Evolutionary conservation across 92 coral and sea anemone genomes (phyloP).

Genomic region (Muricea muricata): DNA sequence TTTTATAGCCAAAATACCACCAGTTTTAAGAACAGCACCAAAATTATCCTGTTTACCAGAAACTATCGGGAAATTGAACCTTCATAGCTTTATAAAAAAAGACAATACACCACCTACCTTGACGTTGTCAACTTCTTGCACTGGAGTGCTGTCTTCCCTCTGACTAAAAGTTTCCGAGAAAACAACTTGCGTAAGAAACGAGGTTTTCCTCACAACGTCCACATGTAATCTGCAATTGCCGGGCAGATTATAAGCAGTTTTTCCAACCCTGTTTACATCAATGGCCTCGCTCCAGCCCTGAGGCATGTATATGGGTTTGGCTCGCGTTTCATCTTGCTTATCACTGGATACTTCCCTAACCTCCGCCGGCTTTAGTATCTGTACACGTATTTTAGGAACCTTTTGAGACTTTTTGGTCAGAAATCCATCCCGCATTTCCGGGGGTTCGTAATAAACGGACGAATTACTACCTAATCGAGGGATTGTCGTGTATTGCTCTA

Average conservation of each 20-base stretch:
- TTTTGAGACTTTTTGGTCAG: conserved; percentile 78
- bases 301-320: conserved; percentile 78
- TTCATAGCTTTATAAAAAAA: no score
- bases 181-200: conserved; percentile 32
- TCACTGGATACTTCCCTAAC: conserved; percentile 74
- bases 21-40: no score
- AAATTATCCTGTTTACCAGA: no score
- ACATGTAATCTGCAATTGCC: conserved; percentile 89
- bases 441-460: conserved; percentile 84
- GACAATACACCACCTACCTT: not conserved
- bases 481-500: conserved; percentile 72
- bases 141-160: not conserved
- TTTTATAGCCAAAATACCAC: no score
- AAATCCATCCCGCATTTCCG: conserved; percentile 85
- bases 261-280: conserved; percentile 71
- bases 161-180: conserved; percentile 13
- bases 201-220: conserved; percentile 42
- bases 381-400: conserved; percentile 83
- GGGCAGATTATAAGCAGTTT: conserved; percentile 72
- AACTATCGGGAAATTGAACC: no score
- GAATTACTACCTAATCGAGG: conserved; percentile 75
- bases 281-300: conserved; percentile 98
- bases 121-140: not conserved
- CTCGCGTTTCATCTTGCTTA: conserved; percentile 56
- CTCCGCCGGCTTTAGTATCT: conserved; percentile 81